These are phyloP conservation scores for Stomatorhinus walkeri DNA, from an alignment of 2,797 vertebrate genomes.

Conservation along the genomic window DNA sequence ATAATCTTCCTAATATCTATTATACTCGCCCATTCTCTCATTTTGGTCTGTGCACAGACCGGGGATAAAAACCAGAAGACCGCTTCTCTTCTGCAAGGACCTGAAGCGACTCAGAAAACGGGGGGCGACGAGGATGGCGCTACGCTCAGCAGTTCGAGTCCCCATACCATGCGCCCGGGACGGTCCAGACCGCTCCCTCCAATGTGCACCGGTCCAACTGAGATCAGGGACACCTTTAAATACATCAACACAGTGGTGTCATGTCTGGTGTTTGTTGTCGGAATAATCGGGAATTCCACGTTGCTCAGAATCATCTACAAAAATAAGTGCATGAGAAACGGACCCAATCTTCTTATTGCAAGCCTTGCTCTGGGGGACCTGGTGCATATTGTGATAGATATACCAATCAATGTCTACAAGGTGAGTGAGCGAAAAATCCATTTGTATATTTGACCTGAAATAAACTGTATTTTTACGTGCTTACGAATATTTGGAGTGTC, in stretches of 20 bases:
- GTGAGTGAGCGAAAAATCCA: slow-evolving; percentile 51
- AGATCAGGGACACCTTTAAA: slow-evolving; percentile 83
- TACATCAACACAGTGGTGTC: slow-evolving; percentile 91
- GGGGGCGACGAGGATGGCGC: slow-evolving; percentile 41
- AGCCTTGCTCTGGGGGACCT: slow-evolving; percentile 91
- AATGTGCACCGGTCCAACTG: slow-evolving; percentile 67
- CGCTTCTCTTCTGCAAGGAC: not conserved
- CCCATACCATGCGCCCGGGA: slow-evolving; percentile 25
- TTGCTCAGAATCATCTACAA: slow-evolving; percentile 92
- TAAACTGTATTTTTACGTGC: not conserved
- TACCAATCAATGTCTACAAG: slow-evolving; percentile 93
- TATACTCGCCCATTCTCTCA: slow-evolving; percentile 15
- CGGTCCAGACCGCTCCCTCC: slow-evolving; percentile 53
- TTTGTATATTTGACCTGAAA: not conserved
- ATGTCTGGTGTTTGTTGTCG: slow-evolving; percentile 84
- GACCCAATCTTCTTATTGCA: slow-evolving; percentile 89
- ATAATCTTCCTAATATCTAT: not conserved
- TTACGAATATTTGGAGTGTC: not conserved
- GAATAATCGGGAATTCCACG: slow-evolving; percentile 90
- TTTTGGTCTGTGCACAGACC: slow-evolving; percentile 28
- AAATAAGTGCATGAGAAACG: slow-evolving; percentile 94
- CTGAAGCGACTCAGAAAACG: slow-evolving; percentile 41
- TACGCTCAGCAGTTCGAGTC: slow-evolving; percentile 48
- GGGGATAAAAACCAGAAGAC: slow-evolving; percentile 4
- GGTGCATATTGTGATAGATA: slow-evolving; percentile 84